These are phyloP conservation scores for Pachypanchax playfairii DNA, from an alignment of 2,113 vertebrate genomes.

Conservation along the genomic window DNA sequence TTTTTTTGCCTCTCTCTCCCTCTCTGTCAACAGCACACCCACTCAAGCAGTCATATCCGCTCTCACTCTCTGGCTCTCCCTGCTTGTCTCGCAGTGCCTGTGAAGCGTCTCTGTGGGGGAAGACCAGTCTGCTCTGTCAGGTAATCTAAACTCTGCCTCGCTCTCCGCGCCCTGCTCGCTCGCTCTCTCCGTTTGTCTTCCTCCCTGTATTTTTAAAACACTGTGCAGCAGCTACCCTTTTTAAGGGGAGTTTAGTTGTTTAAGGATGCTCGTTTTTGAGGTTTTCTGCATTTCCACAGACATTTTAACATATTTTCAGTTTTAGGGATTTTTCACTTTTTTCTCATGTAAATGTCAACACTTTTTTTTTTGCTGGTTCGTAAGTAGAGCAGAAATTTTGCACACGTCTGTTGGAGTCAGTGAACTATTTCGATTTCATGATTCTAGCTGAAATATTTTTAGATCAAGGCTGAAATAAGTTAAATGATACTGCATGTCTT, in stretches of 20 bases:
- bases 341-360: neutral
- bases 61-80: constrained; percentile 72
- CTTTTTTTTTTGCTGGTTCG: too few species aligned
- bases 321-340: neutral
- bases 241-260: neutral
- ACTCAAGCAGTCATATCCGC: constrained; percentile 78
- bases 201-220: constrained; percentile 5
- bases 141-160: constrained; percentile 63
- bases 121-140: constrained; percentile 77
- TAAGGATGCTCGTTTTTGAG: neutral
- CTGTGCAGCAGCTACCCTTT: constrained; percentile 4
- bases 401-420: too few species aligned
- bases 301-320: neutral
- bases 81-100: constrained; percentile 74
- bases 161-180: constrained; percentile 12
- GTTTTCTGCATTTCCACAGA: too few species aligned
- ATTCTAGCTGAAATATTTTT: too few species aligned
- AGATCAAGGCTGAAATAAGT: neutral
- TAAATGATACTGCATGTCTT: neutral
- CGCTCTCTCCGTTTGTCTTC: constrained; percentile 23
- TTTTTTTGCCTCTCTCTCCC: constrained; percentile 39
- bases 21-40: constrained; percentile 73
- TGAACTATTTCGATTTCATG: neutral
- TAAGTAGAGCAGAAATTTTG: neutral
- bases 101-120: constrained; percentile 73